Conservation (phyloP, 2,888 invertebrate genomes). For the Scelioninae gen. 2 region DNA sequence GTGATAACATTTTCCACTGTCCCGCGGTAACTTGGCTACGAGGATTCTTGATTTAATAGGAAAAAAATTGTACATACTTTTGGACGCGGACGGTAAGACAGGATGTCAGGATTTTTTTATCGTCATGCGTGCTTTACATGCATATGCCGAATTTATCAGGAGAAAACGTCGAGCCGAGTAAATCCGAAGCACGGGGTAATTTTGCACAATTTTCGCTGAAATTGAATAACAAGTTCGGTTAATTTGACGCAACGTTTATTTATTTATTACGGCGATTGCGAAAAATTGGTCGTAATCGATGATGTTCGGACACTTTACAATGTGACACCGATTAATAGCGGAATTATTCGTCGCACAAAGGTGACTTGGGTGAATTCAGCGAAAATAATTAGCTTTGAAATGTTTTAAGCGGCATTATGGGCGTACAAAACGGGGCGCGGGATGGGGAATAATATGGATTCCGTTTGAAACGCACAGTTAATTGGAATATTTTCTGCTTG, state of each 20-base stretch:
- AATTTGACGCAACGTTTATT: not conserved
- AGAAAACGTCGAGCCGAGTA: conserved; percentile 7
- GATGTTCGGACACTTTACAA: conserved; percentile 8
- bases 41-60: conserved; percentile 65
- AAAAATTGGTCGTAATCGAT: not conserved
- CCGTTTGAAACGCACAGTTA: conserved; percentile 37
- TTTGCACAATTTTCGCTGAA: conserved; percentile 1
- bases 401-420: conserved; percentile 19
- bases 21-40: conserved; percentile 61
- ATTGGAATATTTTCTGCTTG: conserved; percentile 50
- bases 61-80: conserved; percentile 62
- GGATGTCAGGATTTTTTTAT: conserved; percentile 40
- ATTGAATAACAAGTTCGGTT: not conserved
- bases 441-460: conserved; percentile 39
- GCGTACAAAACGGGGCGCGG: conserved; percentile 10
- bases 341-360: conserved; percentile 21
- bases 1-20: conserved; percentile 63
- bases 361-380: conserved; percentile 21
- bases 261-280: not conserved
- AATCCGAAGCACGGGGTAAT: conserved; percentile 4
- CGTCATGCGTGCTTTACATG: conserved; percentile 20
- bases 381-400: conserved; percentile 50
- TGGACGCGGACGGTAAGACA: conserved; percentile 40
- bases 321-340: conserved; percentile 19
- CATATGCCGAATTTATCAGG: conserved; percentile 16